phyloP scores from a whole-genome alignment of 2,797 vertebrate species.

The Sternotherus odoratus region DNA sequence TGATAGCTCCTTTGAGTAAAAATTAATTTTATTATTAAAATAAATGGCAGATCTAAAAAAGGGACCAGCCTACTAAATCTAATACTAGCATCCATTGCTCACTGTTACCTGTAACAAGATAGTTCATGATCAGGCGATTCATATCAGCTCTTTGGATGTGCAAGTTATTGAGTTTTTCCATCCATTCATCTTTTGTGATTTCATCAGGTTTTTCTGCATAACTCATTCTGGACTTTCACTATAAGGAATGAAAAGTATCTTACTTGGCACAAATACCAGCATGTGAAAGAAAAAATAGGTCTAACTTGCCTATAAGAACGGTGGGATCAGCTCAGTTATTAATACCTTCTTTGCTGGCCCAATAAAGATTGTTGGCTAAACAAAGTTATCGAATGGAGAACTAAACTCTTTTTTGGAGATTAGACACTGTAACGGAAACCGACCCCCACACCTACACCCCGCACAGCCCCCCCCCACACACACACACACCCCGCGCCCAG shows the following conservation, averaged over 20 bases:
- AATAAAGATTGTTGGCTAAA: background rate
- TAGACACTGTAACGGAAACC: background rate
- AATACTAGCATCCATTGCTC: accelerated
- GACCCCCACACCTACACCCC: too few relatives aligned
- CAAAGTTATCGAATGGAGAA: background rate
- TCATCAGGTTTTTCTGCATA: slow-evolving; percentile 98
- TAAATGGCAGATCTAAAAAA: background rate
- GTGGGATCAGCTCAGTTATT: background rate
- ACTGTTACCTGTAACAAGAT: slow-evolving; percentile 93
- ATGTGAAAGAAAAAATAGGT: background rate
- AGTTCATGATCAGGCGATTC: slow-evolving; percentile 99
- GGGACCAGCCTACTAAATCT: background rate
- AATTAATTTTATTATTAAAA: background rate
- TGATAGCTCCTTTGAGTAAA: background rate
- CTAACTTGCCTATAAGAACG: background rate
- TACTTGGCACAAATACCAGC: background rate
- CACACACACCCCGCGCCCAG: too few relatives aligned
- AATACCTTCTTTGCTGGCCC: background rate
- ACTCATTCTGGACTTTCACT: slow-evolving; percentile 91
- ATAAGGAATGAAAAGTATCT: slow-evolving; percentile 22
- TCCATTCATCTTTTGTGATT: slow-evolving; percentile 98
- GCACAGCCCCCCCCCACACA: too few relatives aligned
- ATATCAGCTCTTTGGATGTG: slow-evolving; percentile 99
- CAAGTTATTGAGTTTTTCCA: slow-evolving; percentile 98
- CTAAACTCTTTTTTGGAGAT: background rate